Evolutionary conservation across 2,113 vertebrate genomes (phyloP).

Genomic region (Solea solea): DNA sequence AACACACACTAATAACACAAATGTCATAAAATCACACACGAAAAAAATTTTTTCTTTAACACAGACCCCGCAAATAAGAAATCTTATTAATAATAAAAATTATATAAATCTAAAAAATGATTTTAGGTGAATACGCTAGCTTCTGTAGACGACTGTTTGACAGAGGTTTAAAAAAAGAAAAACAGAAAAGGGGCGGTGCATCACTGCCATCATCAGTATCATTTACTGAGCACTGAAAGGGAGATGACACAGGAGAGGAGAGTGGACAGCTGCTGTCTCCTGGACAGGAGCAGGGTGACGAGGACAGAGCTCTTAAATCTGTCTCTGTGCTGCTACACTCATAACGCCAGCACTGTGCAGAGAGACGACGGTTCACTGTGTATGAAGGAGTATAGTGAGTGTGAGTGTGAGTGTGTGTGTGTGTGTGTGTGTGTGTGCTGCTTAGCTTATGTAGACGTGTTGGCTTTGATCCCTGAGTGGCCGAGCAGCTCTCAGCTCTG

Average conservation of each 20-base stretch:
- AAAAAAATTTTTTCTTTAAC: too few relatives aligned
- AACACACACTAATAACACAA: too few relatives aligned
- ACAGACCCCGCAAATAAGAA: too few relatives aligned
- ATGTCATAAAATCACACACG: too few relatives aligned
- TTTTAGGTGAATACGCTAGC: too few relatives aligned
- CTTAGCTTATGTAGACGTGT: constrained; percentile 61
- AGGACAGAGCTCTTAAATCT: constrained; percentile 43
- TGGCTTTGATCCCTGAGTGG: constrained; percentile 69
- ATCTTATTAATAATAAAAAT: too few relatives aligned
- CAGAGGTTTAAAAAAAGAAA: too few relatives aligned
- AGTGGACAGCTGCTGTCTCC: constrained; percentile 66
- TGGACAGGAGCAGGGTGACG: constrained; percentile 30
- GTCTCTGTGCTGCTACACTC: constrained; percentile 59
- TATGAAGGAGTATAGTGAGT: constrained; percentile 26
- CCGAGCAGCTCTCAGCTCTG: constrained; percentile 64
- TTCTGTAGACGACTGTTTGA: not conserved
- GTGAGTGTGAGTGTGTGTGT: not conserved
- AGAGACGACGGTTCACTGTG: constrained; percentile 60
- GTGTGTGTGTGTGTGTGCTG: constrained; percentile 7
- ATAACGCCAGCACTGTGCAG: constrained; percentile 39
- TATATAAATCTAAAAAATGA: too few relatives aligned
- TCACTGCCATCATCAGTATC: constrained; percentile 63
- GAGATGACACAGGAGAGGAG: constrained; percentile 59
- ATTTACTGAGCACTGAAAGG: constrained; percentile 58
- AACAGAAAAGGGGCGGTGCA: constrained; percentile 19